phyloP scores from a whole-genome alignment of 2,888 invertebrate genomes.

The Mellilla xanthometata region DNA sequence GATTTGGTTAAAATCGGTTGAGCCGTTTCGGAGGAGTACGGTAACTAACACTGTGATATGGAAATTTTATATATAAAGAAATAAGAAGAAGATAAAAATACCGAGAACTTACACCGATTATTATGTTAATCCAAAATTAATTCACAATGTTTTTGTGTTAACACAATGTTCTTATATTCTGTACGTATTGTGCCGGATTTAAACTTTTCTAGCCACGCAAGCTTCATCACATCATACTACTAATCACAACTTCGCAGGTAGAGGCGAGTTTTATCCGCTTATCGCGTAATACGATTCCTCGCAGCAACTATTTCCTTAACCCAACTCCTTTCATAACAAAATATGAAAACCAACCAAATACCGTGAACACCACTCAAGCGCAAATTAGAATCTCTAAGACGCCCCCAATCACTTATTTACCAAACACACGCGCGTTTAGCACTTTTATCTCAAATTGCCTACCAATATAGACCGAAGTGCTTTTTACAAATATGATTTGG shows the following conservation, averaged over 20 bases:
- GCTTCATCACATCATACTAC: slow-evolving; percentile 23
- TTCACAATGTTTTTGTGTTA: too few relatives aligned
- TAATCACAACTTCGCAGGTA: slow-evolving; percentile 44
- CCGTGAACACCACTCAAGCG: slow-evolving; percentile 13
- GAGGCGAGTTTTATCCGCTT: slow-evolving; percentile 54
- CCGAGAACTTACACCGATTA: too few relatives aligned
- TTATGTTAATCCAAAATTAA: too few relatives aligned
- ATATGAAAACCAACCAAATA: slow-evolving; percentile 15
- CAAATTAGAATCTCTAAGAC: slow-evolving; percentile 36
- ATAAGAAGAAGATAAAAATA: too few relatives aligned
- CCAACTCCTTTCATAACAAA: slow-evolving; percentile 17
- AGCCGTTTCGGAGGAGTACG: too few relatives aligned
- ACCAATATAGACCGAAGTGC: slow-evolving; percentile 49
- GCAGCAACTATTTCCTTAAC: slow-evolving; percentile 6
- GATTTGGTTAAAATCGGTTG: too few relatives aligned
- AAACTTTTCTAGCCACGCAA: too few relatives aligned
- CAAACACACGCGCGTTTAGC: slow-evolving; percentile 41
- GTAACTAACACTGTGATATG: too few relatives aligned
- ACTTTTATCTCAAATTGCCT: slow-evolving; percentile 53
- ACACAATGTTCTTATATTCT: too few relatives aligned
- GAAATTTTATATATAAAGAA: too few relatives aligned
- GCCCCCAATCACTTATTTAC: slow-evolving; percentile 39
- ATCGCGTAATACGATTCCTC: slow-evolving; percentile 56
- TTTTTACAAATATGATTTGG: slow-evolving; percentile 56
- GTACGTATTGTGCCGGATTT: too few relatives aligned